phyloP scores from a whole-genome alignment of 2,797 vertebrate genomes.

The Gymnoscopelus braueri region DNA sequence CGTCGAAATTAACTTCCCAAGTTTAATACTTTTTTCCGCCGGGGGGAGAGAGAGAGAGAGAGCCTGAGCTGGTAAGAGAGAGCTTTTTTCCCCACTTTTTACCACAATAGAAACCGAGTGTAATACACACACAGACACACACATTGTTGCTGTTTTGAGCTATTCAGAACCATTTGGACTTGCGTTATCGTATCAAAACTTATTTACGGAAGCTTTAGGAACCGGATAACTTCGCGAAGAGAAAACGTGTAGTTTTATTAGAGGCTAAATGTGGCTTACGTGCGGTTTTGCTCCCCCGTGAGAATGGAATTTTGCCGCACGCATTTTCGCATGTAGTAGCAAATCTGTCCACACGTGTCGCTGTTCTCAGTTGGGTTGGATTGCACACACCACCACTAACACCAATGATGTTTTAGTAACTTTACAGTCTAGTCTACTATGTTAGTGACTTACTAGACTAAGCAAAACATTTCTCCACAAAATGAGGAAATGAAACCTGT shows the following conservation, averaged over 20 bases:
- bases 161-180: not conserved
- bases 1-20: constrained; percentile 10
- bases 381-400: not conserved
- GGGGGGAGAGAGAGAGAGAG: constrained; percentile 31
- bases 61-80: constrained; percentile 73
- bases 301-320: constrained; percentile 74
- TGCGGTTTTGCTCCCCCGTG: constrained; percentile 67
- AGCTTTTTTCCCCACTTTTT: not conserved
- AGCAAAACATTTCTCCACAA: not conserved
- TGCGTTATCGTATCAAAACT: not conserved
- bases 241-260: constrained; percentile 30
- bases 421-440: not conserved
- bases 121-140: not conserved
- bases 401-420: constrained; percentile 1
- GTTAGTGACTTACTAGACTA: not conserved
- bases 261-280: constrained; percentile 15
- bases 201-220: not conserved
- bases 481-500: not conserved
- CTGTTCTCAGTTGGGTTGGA: constrained; percentile 50
- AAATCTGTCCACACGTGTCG: constrained; percentile 69
- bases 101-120: constrained; percentile 4
- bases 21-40: constrained; percentile 6
- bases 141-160: not conserved
- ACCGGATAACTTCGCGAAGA: not conserved
- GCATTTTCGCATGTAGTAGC: constrained; percentile 54